These are phyloP conservation scores for Sebastes miniatus DNA, from an alignment of 2,797 vertebrate genomes.

Conservation along the genomic window DNA sequence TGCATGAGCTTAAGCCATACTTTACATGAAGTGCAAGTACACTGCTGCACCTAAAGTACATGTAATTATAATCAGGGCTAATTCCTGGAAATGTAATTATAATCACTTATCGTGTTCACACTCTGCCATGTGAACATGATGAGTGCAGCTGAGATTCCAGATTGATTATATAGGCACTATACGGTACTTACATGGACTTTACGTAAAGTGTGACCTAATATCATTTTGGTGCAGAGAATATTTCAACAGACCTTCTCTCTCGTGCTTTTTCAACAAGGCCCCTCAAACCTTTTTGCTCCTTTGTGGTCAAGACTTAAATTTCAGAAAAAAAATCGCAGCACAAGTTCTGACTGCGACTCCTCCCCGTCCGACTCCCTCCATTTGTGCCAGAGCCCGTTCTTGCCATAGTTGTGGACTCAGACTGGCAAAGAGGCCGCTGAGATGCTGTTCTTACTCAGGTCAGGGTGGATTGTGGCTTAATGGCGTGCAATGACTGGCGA, in stretches of 20 bases:
- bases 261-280: slow-evolving; percentile 51
- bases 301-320: slow-evolving; percentile 55
- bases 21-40: slow-evolving; percentile 50
- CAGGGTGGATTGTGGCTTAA: slow-evolving; percentile 55
- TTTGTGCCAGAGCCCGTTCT: slow-evolving; percentile 70
- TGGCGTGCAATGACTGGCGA: slow-evolving; percentile 70
- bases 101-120: not conserved
- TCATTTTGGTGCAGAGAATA: slow-evolving; percentile 45
- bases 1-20: slow-evolving; percentile 44
- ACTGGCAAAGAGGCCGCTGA: slow-evolving; percentile 68
- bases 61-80: not conserved
- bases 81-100: not conserved
- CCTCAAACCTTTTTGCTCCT: slow-evolving; percentile 64
- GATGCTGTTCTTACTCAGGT: slow-evolving; percentile 66
- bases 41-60: not conserved
- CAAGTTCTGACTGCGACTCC: slow-evolving; percentile 61
- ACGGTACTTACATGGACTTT: slow-evolving; percentile 23
- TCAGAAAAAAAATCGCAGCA: slow-evolving; percentile 42
- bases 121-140: not conserved
- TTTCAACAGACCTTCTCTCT: slow-evolving; percentile 56
- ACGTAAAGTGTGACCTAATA: slow-evolving; percentile 62
- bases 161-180: not conserved
- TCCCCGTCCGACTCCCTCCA: slow-evolving; percentile 63
- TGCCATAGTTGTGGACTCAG: slow-evolving; percentile 66
- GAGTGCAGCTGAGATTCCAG: not conserved